Evolutionary conservation across 2,797 vertebrate species (phyloP).

Genomic region (Sylvilagus floridanus): DNA sequence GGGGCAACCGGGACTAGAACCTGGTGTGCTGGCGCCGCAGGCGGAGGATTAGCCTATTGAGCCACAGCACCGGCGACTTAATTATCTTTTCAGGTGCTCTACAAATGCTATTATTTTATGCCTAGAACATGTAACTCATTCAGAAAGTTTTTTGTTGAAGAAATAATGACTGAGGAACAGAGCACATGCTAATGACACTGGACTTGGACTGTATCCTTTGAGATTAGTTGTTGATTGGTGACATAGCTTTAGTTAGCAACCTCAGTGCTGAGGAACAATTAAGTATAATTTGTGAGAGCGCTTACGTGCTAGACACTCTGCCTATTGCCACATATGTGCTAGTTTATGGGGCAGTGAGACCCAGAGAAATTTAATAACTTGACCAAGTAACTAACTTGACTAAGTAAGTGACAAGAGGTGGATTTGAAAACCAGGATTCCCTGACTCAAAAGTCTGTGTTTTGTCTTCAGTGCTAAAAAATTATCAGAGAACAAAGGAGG

Average conservation of each 20-base stretch:
- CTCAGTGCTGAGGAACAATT: neutral
- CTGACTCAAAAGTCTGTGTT: neutral
- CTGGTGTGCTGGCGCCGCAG: no score
- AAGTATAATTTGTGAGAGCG: neutral
- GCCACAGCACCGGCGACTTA: neutral
- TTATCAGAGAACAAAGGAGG: neutral
- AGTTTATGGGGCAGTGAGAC: neutral
- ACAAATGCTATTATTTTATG: constrained; percentile 38
- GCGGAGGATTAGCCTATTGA: no score
- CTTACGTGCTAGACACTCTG: neutral
- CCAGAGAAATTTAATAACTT: neutral
- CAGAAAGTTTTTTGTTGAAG: constrained; percentile 37
- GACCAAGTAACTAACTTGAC: neutral
- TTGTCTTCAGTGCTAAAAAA: neutral
- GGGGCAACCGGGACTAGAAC: no score
- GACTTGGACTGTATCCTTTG: constrained; percentile 46
- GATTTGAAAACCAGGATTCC: constrained; percentile 21
- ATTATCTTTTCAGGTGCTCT: constrained; percentile 57
- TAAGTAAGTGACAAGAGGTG: neutral
- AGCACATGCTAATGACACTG: neutral
- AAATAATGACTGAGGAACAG: neutral
- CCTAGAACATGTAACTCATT: neutral
- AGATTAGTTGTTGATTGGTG: constrained; percentile 52
- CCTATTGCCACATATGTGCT: neutral
- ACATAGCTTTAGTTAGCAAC: constrained; percentile 26